Evolutionary conservation across 2,888 invertebrate species (phyloP), one percentile per base, ranked within the genome.

Genomic region (Dryobota labecula): DNA sequence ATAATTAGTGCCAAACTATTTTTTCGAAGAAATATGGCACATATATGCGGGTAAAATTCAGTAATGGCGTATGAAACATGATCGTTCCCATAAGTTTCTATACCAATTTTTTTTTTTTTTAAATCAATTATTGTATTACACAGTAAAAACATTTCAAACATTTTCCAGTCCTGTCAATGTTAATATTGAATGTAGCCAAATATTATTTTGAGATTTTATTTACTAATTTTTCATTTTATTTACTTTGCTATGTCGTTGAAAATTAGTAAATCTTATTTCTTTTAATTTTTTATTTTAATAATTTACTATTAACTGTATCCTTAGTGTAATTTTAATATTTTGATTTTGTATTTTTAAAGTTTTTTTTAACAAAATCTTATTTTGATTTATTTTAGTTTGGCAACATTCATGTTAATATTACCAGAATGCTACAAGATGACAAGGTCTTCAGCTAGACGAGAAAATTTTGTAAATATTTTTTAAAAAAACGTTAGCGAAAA

Each of bases 401-500:
- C 73, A 69, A 76, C 86, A 87, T 84, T 85, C 86, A 73, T 76
- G 75, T 84, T 83, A 85, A 84, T 85, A 64, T 78, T 67, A 73
- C 27, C 49, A 69, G 87, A 75, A 68, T 78, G 86, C 69, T 78
- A 76, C 70, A 71, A 63, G 81, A 76, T 74, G 70, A 68, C 73
- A 73, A 78, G 76, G 77, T 77, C 80, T 85, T 84, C 54, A 78
- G 63, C 54, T 69, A 73, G 78, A 70, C 64, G 68, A 76, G 75
- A 80, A 85, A 82, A 76, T 83, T 90, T 90, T 94, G 94, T 94
- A 94, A 92, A 94, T 94, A 93, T 93, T 93, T 93, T 92, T 92
- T 90, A 88, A 90, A 86, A 84, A 82, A 85, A 80, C 70, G 20
- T 83, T 87, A 87, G 84, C 51, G 61, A 80, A 82, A 82, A 84